These are phyloP conservation scores for Sphaerodactylus townsendi DNA, from an alignment of 2,113 vertebrate genomes.

Conservation along the genomic window DNA sequence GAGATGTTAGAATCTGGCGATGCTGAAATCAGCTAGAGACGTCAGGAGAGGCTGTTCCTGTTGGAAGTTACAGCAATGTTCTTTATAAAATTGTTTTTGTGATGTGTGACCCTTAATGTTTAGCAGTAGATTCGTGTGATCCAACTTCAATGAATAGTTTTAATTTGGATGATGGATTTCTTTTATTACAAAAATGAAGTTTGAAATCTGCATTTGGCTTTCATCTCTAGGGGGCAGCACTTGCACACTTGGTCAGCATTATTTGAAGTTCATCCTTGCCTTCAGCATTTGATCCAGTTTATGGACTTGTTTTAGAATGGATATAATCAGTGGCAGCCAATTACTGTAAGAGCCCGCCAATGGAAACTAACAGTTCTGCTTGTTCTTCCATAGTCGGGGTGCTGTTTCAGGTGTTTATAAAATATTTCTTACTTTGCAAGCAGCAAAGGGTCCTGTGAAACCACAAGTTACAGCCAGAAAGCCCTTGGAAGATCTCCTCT, in stretches of 20 bases:
- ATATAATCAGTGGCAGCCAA: background rate
- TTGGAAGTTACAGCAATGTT: background rate
- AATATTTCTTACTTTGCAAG: background rate
- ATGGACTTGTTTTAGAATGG: background rate
- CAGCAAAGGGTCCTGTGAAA: background rate
- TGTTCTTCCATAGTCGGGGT: background rate
- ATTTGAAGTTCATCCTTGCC: background rate
- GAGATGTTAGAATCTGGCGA: too few relatives aligned
- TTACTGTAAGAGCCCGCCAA: constrained; percentile 15
- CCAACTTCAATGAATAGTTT: background rate
- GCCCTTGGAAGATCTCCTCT: background rate
- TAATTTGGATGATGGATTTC: background rate
- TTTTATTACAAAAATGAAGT: background rate
- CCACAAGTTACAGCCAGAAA: background rate
- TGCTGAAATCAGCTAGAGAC: background rate
- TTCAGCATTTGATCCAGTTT: background rate
- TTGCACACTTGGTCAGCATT: background rate
- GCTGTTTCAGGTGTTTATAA: background rate
- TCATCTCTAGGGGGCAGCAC: constrained; percentile 62
- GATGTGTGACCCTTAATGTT: background rate
- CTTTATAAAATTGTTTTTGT: too few relatives aligned
- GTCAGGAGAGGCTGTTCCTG: background rate
- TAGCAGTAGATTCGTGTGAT: background rate
- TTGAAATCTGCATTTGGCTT: background rate
- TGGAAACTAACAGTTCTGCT: background rate